A percentile compares a stretch with the other conserved stretches of the same genome.
Conservation (phyloP, 2,888 invertebrate species). For the Trachelus iudaicus region DNA sequence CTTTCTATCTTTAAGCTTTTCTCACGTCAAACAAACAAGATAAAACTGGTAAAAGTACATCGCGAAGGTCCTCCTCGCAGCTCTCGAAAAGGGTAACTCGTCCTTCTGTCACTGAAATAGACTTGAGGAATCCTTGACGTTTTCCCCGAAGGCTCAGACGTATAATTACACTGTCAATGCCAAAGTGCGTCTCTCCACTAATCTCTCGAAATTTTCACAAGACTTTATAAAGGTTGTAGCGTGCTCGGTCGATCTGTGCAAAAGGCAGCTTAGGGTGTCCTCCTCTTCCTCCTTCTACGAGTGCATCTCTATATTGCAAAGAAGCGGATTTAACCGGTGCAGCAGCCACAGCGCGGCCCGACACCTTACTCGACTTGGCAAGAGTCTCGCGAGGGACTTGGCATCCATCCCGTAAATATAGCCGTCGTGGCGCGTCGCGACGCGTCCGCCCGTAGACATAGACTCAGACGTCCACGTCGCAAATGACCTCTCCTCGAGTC, state of each 20-base stretch:
- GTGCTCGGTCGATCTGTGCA: not conserved
- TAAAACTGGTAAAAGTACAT: not conserved
- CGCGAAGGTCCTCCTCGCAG: not conserved
- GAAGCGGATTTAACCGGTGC: constrained; percentile 55
- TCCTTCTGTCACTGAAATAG: not conserved
- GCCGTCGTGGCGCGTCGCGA: constrained; percentile 28
- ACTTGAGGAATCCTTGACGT: not conserved
- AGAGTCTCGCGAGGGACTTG: constrained; percentile 32
- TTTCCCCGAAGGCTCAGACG: not conserved
- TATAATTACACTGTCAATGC: not conserved
- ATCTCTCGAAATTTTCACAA: not conserved
- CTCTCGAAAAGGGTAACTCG: not conserved
- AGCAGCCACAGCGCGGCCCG: constrained; percentile 31
- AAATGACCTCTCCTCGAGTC: not conserved
- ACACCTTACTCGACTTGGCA: constrained; percentile 61
- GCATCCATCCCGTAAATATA: constrained; percentile 48
- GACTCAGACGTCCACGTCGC: not conserved
- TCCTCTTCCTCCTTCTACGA: not conserved
- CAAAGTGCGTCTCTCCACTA: not conserved
- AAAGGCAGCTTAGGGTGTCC: not conserved
- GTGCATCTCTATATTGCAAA: constrained; percentile 11
- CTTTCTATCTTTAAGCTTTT: not conserved
- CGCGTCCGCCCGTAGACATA: not conserved
- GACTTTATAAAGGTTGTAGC: not conserved
- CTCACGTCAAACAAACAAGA: not conserved